A percentile compares a stretch with the other conserved stretches of the same genome.
Evolutionary conservation across 2,888 invertebrate genomes (phyloP).

Genomic region (Drosophila lutescens): DNA sequence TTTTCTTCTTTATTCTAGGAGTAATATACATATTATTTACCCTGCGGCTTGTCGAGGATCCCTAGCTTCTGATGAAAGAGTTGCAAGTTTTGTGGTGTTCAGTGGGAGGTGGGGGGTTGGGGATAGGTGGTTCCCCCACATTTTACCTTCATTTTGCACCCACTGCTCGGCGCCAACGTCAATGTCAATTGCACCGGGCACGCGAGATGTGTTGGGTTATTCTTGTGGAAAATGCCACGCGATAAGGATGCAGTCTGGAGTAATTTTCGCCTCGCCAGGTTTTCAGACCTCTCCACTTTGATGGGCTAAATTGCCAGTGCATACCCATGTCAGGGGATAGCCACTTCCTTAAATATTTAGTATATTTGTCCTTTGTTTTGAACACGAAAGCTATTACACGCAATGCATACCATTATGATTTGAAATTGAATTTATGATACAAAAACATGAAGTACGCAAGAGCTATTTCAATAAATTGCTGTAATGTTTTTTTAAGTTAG

Average conservation of each 20-base stretch:
- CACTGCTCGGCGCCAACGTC: constrained; percentile 47
- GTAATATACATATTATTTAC: constrained; percentile 43
- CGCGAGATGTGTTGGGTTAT: constrained; percentile 54
- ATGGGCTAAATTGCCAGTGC: constrained; percentile 30
- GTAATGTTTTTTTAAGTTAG: not conserved
- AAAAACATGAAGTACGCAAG: not conserved
- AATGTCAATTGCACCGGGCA: constrained; percentile 54
- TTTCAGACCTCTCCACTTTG: constrained; percentile 18
- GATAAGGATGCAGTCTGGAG: constrained; percentile 41
- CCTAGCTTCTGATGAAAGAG: constrained; percentile 42
- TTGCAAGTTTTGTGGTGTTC: constrained; percentile 22
- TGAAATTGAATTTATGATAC: not conserved
- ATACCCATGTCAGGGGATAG: constrained; percentile 20
- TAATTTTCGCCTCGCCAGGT: constrained; percentile 37
- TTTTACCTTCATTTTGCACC: not conserved
- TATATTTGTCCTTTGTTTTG: constrained; percentile 5
- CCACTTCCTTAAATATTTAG: constrained; percentile 1
- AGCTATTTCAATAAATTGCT: not conserved
- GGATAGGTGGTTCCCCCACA: constrained; percentile 10
- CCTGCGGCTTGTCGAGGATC: constrained; percentile 28
- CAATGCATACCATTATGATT: constrained; percentile 15
- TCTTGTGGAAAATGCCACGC: constrained; percentile 70
- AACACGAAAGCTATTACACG: constrained; percentile 5
- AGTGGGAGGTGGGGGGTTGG: not conserved
- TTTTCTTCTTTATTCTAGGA: constrained; percentile 20